phyloP scores from a whole-genome alignment of 2,797 vertebrate genomes.

The Mormyrops boulengeri region DNA sequence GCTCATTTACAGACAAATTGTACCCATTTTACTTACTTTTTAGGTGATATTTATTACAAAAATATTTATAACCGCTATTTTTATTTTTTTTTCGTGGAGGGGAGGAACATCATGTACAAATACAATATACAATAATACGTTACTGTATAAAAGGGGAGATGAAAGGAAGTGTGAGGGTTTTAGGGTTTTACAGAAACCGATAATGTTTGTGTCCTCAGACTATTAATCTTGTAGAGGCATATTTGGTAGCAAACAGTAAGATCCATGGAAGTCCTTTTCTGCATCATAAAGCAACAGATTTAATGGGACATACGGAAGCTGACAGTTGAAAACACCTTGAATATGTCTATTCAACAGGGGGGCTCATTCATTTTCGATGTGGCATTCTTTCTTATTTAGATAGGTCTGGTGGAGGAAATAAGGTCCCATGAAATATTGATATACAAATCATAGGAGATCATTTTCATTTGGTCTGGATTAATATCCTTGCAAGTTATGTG shows the following conservation, averaged over 20 bases:
- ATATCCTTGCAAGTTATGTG: background rate
- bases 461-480: background rate
- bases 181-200: background rate
- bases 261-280: background rate
- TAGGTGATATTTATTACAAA: background rate
- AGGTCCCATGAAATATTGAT: constrained; percentile 11
- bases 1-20: background rate
- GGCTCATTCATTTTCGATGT: background rate
- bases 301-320: background rate
- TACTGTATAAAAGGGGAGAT: background rate
- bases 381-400: background rate
- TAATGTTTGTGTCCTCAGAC: background rate
- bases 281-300: background rate
- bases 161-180: background rate
- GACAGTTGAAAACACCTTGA: constrained; percentile 8
- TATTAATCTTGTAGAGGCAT: background rate
- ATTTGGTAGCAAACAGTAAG: background rate
- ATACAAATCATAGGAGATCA: background rate
- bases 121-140: background rate
- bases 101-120: background rate
- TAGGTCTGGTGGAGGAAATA: background rate
- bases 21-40: background rate
- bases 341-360: background rate
- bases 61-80: background rate
- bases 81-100: background rate